Percentiles rank a stretch among this genome's conserved stretches.
phyloP scores from a whole-genome alignment of 2,888 invertebrate species.

The Caenorhabditis drosophilae region DNA sequence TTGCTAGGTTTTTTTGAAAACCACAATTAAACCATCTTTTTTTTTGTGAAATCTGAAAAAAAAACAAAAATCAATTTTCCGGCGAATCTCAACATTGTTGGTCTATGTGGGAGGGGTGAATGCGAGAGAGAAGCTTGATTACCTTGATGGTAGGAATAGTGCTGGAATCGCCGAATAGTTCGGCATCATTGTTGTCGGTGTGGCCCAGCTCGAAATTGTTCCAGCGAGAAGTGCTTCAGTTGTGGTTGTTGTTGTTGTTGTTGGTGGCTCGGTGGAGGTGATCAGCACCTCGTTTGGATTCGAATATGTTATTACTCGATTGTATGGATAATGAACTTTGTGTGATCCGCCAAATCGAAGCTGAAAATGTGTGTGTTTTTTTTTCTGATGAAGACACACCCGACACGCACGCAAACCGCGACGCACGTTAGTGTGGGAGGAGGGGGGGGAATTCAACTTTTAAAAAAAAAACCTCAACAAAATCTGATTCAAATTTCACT shows the following conservation, averaged over 20 bases:
- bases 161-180: constrained; percentile 34
- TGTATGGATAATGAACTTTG: constrained; percentile 32
- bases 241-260: constrained; percentile 1
- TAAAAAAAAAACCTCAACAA: constrained; percentile 13
- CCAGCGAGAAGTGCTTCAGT: not conserved
- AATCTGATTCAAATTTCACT: constrained; percentile 21
- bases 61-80: not conserved
- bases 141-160: constrained; percentile 27
- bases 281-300: not conserved
- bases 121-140: no score
- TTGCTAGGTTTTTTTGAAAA: not conserved
- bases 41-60: not conserved
- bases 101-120: no score
- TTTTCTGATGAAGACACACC: not conserved
- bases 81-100: no score
- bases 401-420: not conserved
- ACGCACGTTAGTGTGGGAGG: no score
- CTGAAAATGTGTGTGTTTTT: constrained; percentile 8
- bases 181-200: constrained; percentile 16
- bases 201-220: not conserved
- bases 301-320: constrained; percentile 25
- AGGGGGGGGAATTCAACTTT: not conserved
- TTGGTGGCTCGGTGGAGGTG: not conserved
- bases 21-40: no score
- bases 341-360: constrained; percentile 34